Percentiles rank a stretch among this genome's conserved stretches.
phyloP scores from a whole-genome alignment of 2,113 vertebrate species.

The Nestor notabilis region DNA sequence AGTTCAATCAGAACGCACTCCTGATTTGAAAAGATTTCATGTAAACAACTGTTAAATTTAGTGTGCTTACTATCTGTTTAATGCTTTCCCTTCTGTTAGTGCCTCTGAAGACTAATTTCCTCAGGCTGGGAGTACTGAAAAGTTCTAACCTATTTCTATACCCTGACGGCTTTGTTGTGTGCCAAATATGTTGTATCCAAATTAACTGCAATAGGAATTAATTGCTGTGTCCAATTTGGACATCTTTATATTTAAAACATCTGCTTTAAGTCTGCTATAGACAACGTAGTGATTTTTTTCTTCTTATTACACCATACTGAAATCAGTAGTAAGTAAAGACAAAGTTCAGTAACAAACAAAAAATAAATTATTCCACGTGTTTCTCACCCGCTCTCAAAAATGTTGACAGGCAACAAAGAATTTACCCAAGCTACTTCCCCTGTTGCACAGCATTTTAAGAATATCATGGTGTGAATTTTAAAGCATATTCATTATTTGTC shows the following conservation, averaged over 20 bases:
- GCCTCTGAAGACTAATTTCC: not conserved
- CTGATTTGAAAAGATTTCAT: not conserved
- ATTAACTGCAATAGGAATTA: slow-evolving; percentile 6
- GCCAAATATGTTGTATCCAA: not conserved
- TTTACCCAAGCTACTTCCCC: not conserved
- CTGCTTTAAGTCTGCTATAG: not conserved
- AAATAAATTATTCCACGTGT: not conserved
- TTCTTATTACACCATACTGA: not conserved
- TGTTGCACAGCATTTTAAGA: not conserved
- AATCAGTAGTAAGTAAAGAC: not conserved
- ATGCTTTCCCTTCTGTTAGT: not conserved
- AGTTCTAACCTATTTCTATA: not conserved
- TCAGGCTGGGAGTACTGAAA: not conserved
- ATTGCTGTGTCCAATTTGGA: not conserved
- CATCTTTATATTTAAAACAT: not conserved
- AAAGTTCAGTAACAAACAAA: not conserved
- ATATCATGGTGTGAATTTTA: not conserved
- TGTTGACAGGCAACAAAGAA: not conserved
- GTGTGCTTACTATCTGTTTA: not conserved
- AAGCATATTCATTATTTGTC: not conserved
- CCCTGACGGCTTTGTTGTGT: not conserved
- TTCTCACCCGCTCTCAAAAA: not conserved
- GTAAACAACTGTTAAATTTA: not conserved
- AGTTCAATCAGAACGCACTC: not conserved
- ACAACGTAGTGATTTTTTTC: not conserved